These are phyloP conservation scores for Phalacrocorax carbo DNA, from an alignment of 2,113 vertebrate species.

Conservation along the genomic window DNA sequence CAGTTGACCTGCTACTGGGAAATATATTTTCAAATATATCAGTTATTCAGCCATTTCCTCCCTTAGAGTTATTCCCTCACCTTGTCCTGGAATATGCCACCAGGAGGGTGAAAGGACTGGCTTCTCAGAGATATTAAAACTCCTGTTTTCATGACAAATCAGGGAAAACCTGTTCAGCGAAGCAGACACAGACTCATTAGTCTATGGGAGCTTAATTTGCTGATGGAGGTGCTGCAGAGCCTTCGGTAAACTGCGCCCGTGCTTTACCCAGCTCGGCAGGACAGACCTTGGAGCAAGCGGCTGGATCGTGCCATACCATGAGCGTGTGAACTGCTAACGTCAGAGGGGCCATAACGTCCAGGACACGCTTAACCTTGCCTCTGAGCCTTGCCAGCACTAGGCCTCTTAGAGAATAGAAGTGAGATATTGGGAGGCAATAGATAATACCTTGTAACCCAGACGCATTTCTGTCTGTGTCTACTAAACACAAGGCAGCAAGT, in stretches of 20 bases:
- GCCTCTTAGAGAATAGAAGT: not conserved
- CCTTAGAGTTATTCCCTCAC: not conserved
- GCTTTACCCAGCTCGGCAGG: fast-evolving
- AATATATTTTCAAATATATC: not conserved
- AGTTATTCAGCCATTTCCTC: not conserved
- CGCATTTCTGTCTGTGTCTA: not conserved
- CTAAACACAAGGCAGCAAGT: not conserved
- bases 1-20: not conserved
- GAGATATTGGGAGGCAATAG: not conserved
- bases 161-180: not conserved
- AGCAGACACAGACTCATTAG: not conserved
- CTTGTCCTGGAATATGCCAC: not conserved
- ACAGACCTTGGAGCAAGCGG: not conserved
- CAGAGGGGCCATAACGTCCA: not conserved
- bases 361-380: not conserved
- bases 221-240: not conserved
- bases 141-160: not conserved
- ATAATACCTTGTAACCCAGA: not conserved
- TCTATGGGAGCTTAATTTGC: not conserved
- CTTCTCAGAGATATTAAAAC: not conserved
- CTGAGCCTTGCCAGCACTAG: not conserved
- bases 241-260: not conserved
- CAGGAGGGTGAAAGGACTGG: not conserved
- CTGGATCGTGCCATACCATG: not conserved
- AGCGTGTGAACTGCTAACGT: not conserved